phyloP scores from a whole-genome alignment of 2,797 vertebrate genomes.

The Macroramphosus scolopax region DNA sequence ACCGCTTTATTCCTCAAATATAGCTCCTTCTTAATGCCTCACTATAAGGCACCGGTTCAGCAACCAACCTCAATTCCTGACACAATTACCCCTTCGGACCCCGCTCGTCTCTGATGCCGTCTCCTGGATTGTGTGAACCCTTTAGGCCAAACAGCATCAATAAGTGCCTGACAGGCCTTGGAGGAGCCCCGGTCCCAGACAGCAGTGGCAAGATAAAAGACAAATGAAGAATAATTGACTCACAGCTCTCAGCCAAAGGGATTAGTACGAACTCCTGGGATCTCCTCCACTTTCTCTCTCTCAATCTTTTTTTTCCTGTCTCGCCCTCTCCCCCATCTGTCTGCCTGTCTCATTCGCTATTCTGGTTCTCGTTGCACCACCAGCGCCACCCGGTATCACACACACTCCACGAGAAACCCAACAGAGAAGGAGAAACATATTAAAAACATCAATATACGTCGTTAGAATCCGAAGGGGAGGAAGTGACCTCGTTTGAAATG shows the following conservation, averaged over 20 bases:
- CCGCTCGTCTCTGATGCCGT: conserved; percentile 25
- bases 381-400: conserved; percentile 26
- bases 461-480: conserved; percentile 57
- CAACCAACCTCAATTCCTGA: conserved; percentile 56
- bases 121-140: conserved; percentile 53
- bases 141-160: conserved; percentile 69
- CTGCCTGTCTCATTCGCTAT: conserved; percentile 31
- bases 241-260: conserved; percentile 69
- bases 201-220: conserved; percentile 70
- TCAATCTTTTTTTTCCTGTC: conserved; percentile 50
- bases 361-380: conserved; percentile 23
- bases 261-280: conserved; percentile 72
- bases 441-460: conserved; percentile 73
- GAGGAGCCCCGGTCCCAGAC: conserved; percentile 62
- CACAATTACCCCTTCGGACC: conserved; percentile 58
- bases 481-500: conserved; percentile 63
- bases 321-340: conserved; percentile 45
- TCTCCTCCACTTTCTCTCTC: conserved; percentile 55
- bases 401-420: conserved; percentile 47
- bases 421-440: conserved; percentile 59
- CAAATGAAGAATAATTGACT: conserved; percentile 81
- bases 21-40: conserved; percentile 14
- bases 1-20: conserved; percentile 15
- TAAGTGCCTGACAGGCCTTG: conserved; percentile 58
- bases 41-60: conserved; percentile 20